Evolutionary conservation across 2,797 vertebrate genomes (phyloP).

Genomic region (Natrix natrix): DNA sequence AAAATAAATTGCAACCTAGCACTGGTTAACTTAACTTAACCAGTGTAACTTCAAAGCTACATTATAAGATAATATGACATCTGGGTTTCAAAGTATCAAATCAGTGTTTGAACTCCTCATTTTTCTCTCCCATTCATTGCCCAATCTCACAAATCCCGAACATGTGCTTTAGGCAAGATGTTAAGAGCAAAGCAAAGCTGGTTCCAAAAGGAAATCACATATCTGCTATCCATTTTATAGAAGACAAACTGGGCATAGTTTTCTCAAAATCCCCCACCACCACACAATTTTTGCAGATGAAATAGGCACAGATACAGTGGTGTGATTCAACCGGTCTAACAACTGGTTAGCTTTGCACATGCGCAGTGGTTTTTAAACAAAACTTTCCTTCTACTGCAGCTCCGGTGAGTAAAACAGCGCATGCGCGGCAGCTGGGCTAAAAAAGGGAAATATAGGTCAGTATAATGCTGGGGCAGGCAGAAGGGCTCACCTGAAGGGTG

Average conservation of each 20-base stretch:
- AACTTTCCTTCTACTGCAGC: no score
- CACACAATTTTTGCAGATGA: neutral
- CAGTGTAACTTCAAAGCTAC: neutral
- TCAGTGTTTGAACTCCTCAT: neutral
- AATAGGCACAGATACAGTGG: neutral
- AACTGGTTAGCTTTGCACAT: no score
- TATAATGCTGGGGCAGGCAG: no score
- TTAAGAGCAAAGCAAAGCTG: neutral
- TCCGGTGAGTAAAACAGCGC: no score
- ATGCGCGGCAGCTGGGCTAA: no score
- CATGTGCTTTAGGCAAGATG: neutral
- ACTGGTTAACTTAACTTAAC: no score
- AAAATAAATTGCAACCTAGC: no score
- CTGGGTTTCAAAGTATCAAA: neutral
- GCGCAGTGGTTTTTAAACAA: no score
- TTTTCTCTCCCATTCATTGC: neutral
- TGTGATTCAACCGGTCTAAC: no score
- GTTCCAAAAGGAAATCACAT: neutral
- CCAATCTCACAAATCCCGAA: neutral
- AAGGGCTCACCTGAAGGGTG: no score
- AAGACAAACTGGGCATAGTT: neutral
- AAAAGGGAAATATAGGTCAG: no score
- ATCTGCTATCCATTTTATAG: neutral
- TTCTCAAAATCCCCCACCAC: neutral
- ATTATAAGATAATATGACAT: neutral